Evolutionary conservation across 2,113 vertebrate genomes (phyloP), one percentile per base, ranked within the genome.

Genomic region (Euleptes europaea): DNA sequence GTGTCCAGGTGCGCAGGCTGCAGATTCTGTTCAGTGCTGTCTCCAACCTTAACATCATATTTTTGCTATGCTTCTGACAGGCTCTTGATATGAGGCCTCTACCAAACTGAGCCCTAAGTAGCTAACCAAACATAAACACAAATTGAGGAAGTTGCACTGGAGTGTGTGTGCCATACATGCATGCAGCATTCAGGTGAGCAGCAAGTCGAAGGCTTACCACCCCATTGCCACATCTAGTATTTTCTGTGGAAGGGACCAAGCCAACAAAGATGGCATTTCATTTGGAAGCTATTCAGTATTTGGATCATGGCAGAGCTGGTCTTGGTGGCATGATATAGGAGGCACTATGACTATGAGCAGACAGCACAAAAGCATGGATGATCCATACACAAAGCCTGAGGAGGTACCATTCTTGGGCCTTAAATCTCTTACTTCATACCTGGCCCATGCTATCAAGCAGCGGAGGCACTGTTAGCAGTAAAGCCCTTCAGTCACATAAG

Each of bases 1-100:
- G 96, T 4, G 94, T 99, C 51, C 99, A 99, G 98, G 98, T 99
- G 93, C 40, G 31, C 13, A 63, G 26, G n/a, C 33, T 21, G 33
- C 1, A 13, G 23, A 0, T 6, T 31, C 0, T 0, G 70, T 3
- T 44, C 14, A 26, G 49, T 23, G 4, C 76, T 51, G 69, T 73
- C 19, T 0, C 4, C 5, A 57, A 1, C 5, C 9, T 28, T 35
- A 15, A 4, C 8, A 51, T 38, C 17, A 2, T 70, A 23, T 82
- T 54, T 70, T 19, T 7, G 13, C 21, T 72, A n/a, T 31, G 31
- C 38, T 51, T 71, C n/a, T 11, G 72, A 54, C 9, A 7, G n/a
- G 6, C 49, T 6, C 33, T 23, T 54, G 11, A 51, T 35, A 19
- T 80, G 65, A 80, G n/a, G n/a, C 26, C 5, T 80, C 2, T 80